Conservation (phyloP, 2,888 invertebrate species). For the Dimorphilus gyrociliatus region DNA sequence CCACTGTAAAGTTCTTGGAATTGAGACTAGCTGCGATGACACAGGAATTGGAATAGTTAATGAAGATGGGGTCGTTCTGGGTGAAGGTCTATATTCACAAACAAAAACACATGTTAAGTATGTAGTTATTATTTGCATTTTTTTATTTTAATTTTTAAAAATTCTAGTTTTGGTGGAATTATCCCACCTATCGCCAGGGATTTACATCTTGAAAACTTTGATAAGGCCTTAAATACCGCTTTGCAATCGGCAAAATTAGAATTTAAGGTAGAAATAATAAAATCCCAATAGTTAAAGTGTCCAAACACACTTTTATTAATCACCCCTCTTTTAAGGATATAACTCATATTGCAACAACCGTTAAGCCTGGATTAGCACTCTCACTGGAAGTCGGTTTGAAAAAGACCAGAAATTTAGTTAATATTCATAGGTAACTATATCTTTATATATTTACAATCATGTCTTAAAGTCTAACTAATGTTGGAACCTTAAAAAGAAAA, state of each 20-base stretch:
- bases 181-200: conserved; percentile 69
- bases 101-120: conserved; percentile 50
- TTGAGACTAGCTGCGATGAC: conserved; percentile 95
- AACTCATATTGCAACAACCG: conserved; percentile 77
- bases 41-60: conserved; percentile 79
- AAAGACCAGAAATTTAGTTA: conserved; percentile 61
- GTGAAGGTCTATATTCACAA: conserved; percentile 67
- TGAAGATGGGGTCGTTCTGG: conserved; percentile 51
- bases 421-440: not conserved
- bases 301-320: no score
- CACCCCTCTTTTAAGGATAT: no score
- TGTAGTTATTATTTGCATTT: conserved; percentile 9
- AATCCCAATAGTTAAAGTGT: no score
- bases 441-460: not conserved
- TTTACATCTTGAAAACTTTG: conserved; percentile 62
- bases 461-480: not conserved
- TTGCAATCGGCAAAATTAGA: conserved; percentile 42
- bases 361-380: conserved; percentile 63
- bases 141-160: no score
- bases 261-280: conserved; percentile 17
- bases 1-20: conserved; percentile 63
- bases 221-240: conserved; percentile 47
- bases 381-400: conserved; percentile 63
- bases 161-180: conserved; percentile 74
- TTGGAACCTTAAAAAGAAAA: conserved; percentile 15